Base-by-base conservation (phyloP, 2,888 invertebrate genomes). In the Diplolepis rosae region DNA sequence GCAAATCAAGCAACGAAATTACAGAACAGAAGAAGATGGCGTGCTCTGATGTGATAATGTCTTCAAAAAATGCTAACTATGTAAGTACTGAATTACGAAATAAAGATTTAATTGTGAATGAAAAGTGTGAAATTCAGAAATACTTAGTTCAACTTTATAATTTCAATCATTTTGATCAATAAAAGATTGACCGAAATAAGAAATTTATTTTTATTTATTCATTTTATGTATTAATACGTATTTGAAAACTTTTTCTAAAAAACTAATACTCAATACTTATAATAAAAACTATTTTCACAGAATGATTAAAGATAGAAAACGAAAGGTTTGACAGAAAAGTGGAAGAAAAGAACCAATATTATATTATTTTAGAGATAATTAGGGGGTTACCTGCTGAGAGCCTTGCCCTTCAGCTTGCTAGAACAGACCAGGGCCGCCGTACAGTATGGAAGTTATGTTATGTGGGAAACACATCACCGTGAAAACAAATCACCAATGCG, bases 361-460 rank as follows among this genome's bases (percentile, higher is more conserved):
- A n/a, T n/a, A n/a, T n/a, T 39, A 61, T 35, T 61, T 35, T 61
- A 61, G 61, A 89, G 85, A 86, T 89, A 89, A 86, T 88, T 85
- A n/a, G 87, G 90, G 91, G 91, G 93, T 93, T 92, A 94, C 94
- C 94, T 94, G 93, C 92, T 93, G 89, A 94, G 90, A 90, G 92
- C 93, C 91, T 94, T 94, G 91, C 95, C 95, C 90, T 93, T 94
- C 85, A 94, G 94, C 92, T 93, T 93, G 92, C 95, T 94, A 90
- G 88, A 92, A 90, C 91, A 91, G 90, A 90, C 85, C 87, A 86
- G 85, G 84, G 86, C 87, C 88, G 83, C 78, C 87, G 86, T 83
- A 84, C 88, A 85, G 83, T 84, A 85, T 69, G 65, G 50, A 45
- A 65, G 61, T 61, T 50, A 65, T 45, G 80, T 83, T 84, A 85